Evolutionary conservation across 2,888 invertebrate species (phyloP).

Genomic region (Bellardia pandia): DNA sequence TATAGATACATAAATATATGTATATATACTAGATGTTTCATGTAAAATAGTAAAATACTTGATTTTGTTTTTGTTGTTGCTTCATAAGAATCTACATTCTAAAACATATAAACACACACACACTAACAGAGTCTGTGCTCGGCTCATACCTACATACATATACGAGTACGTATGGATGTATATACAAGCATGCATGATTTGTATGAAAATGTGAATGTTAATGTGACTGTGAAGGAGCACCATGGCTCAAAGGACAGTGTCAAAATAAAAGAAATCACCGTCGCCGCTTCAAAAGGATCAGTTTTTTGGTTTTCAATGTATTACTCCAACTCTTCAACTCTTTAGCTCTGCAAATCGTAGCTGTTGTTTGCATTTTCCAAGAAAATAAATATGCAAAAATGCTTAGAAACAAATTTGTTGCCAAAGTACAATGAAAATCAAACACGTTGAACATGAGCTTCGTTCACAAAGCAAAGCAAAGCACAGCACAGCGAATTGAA

Average conservation of each 20-base stretch:
- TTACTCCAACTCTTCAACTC: conserved; percentile 12
- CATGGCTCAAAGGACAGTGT: conserved; percentile 68
- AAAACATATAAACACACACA: conserved; percentile 9
- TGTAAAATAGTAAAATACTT: conserved; percentile 40
- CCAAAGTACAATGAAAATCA: conserved; percentile 71
- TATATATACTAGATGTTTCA: conserved; percentile 48
- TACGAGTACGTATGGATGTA: not conserved
- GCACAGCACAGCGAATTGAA: no score
- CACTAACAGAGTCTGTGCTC: not conserved
- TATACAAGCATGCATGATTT: conserved; percentile 3
- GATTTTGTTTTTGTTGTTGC: conserved; percentile 37
- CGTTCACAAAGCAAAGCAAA: conserved; percentile 32
- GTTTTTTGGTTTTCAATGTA: conserved; percentile 53
- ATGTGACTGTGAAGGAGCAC: conserved; percentile 50
- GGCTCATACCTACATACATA: not conserved
- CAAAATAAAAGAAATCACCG: conserved; percentile 73
- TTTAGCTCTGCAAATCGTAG: not conserved
- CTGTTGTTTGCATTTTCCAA: conserved; percentile 71
- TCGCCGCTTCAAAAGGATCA: conserved; percentile 70
- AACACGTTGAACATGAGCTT: conserved; percentile 65
- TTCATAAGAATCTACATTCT: conserved; percentile 31
- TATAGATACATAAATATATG: not conserved
- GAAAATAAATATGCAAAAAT: conserved; percentile 73
- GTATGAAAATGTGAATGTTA: not conserved
- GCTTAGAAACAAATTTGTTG: conserved; percentile 74